Evolutionary conservation across 2,113 vertebrate genomes (phyloP).

Genomic region (Oxyruncus cristatus): DNA sequence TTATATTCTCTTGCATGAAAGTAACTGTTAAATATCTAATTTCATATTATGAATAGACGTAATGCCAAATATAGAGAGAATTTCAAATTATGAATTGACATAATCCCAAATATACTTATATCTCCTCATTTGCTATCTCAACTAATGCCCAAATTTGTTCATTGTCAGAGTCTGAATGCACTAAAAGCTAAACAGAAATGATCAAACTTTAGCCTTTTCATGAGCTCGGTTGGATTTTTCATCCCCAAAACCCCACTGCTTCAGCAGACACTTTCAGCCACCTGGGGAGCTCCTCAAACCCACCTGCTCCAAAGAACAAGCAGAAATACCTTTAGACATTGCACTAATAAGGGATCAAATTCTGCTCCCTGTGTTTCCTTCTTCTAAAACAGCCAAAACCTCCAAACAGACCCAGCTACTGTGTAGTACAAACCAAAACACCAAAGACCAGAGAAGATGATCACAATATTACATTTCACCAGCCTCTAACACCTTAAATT

Average conservation of each 20-base stretch:
- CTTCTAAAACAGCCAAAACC: neutral
- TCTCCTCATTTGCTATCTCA: neutral
- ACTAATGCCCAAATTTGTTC: neutral
- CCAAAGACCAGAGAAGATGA: neutral
- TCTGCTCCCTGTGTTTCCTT: neutral
- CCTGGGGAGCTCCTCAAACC: neutral
- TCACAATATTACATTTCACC: neutral
- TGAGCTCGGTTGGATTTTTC: neutral
- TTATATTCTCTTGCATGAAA: neutral
- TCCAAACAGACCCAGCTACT: neutral
- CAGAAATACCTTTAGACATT: neutral
- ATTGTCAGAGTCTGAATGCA: neutral
- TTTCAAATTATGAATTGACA: neutral
- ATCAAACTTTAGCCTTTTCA: neutral
- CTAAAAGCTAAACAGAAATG: neutral
- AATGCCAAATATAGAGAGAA: neutral
- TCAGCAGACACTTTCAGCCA: neutral
- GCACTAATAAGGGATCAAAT: neutral
- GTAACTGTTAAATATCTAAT: neutral
- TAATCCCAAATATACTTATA: neutral
- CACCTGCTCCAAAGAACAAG: neutral
- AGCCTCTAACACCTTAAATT: neutral
- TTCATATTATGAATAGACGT: neutral
- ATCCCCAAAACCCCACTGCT: neutral
- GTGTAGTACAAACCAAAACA: neutral